Percentiles rank a stretch among this genome's conserved stretches.
These are phyloP conservation scores for Loripinus fragilis DNA, from an alignment of 2,888 invertebrate species.

Conservation along the genomic window DNA sequence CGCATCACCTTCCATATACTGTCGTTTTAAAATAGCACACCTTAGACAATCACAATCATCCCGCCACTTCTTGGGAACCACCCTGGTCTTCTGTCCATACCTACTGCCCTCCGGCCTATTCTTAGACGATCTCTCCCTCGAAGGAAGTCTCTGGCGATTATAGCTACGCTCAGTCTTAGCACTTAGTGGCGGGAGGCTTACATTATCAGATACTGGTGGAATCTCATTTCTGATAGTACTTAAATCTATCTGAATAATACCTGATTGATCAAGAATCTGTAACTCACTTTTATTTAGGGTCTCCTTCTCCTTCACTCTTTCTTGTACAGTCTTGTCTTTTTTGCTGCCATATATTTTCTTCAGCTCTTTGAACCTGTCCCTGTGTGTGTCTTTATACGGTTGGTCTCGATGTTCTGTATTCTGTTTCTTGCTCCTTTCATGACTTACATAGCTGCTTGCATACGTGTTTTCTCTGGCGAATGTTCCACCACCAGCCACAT, in stretches of 20 bases:
- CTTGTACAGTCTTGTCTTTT: background rate
- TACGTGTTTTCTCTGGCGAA: background rate
- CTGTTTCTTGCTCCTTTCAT: background rate
- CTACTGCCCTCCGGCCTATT: constrained; percentile 23
- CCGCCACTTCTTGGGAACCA: constrained; percentile 69
- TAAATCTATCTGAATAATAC: constrained; percentile 66
- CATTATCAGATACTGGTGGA: constrained; percentile 44
- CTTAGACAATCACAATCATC: constrained; percentile 73
- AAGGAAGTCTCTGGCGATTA: background rate
- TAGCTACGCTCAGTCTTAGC: constrained; percentile 43
- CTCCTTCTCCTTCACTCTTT: constrained; percentile 13
- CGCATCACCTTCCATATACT: constrained; percentile 70
- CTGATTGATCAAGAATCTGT: constrained; percentile 61
- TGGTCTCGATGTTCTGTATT: background rate
- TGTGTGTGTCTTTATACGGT: background rate
- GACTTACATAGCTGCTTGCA: constrained; percentile 12
- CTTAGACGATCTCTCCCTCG: constrained; percentile 2
- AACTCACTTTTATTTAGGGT: constrained; percentile 1
- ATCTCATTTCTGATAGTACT: constrained; percentile 60
- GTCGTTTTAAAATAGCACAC: constrained; percentile 72
- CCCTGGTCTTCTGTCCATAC: constrained; percentile 32
- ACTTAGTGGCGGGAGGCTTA: constrained; percentile 28
- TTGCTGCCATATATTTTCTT: constrained; percentile 10
- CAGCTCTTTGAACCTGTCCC: background rate
- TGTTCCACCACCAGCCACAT: constrained; percentile 20